Conservation (phyloP, 2,888 invertebrate genomes). For the Callimorpha dominula region DNA sequence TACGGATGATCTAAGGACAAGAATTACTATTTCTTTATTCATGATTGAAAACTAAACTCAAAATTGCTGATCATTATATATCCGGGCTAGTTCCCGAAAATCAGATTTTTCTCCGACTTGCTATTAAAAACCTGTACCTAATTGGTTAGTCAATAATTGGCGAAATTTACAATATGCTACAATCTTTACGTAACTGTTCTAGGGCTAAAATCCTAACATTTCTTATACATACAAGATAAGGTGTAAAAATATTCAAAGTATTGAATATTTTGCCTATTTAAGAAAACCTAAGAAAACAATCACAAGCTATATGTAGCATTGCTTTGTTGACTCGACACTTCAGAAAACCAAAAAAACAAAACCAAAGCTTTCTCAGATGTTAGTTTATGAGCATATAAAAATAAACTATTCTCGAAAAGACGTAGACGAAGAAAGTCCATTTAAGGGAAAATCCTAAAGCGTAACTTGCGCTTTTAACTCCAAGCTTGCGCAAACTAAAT, state of each 20-base stretch:
- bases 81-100: no score
- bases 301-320: not conserved
- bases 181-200: not conserved
- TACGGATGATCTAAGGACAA: no score
- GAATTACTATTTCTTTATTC: no score
- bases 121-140: no score
- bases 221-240: not conserved
- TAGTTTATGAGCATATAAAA: slow-evolving; percentile 9
- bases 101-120: no score
- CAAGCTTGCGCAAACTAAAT: slow-evolving; percentile 29
- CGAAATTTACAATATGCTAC: no score
- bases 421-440: slow-evolving; percentile 9
- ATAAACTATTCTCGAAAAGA: slow-evolving; percentile 15
- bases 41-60: no score
- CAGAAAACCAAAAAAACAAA: not conserved
- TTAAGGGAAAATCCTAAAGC: slow-evolving; percentile 14
- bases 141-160: no score
- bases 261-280: not conserved
- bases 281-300: not conserved
- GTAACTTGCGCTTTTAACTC: slow-evolving; percentile 30
- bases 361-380: slow-evolving; percentile 4
- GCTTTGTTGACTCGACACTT: not conserved
- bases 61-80: no score
- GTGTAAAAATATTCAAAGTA: not conserved
- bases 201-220: not conserved